Evolutionary conservation across 2,797 vertebrate species (phyloP), one percentile per base, ranked within the genome.

Genomic region (Gadopsis bispinosus): DNA sequence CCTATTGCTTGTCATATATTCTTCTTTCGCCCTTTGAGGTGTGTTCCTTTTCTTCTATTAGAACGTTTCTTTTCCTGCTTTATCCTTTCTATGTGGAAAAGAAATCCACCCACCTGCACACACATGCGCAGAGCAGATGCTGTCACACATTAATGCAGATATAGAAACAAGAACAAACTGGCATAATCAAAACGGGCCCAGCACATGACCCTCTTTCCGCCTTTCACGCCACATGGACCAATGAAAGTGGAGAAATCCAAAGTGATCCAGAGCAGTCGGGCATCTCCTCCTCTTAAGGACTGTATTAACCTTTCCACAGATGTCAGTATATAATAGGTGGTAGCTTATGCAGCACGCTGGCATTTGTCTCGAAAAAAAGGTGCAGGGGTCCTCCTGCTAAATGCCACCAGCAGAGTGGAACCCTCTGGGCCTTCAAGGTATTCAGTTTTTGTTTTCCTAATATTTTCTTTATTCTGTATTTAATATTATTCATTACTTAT

Each of bases 351-450:
- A 41, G 77, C 89, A 89, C 72, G 77, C 72, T 91, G 92, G 87
- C 91, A 93, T 95, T 94, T 94, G 89, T 93, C 92, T 91, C 89
- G 85, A 81, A 81, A 83, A 81, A 83, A 89, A 88, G 85, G 93
- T 88, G 83, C 83, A 81, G 82, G 79, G 89, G 82, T 92, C 87
- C 69, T 73, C 72, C 55, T 37, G 84, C 85, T 95, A 94, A 95
- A 95, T 95, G 93, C 93, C 92, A 94, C 26, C 26, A 26, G 26
- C 35, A 37, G 35, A 37, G 35, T 7, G 35, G 35, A 37, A 37
- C 35, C 35, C 35, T 37, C 35, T 37, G 35, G 35, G 35, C 35
- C 35, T 37, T 37, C 35, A 37, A 37, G 35, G 35, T 37, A 37
- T 7, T 37, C 35, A 37, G 35, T 8, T 37, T 37, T 37, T 37